phyloP scores from a whole-genome alignment of 2,797 vertebrate genomes.

The Poeciliopsis paucimaculata region DNA sequence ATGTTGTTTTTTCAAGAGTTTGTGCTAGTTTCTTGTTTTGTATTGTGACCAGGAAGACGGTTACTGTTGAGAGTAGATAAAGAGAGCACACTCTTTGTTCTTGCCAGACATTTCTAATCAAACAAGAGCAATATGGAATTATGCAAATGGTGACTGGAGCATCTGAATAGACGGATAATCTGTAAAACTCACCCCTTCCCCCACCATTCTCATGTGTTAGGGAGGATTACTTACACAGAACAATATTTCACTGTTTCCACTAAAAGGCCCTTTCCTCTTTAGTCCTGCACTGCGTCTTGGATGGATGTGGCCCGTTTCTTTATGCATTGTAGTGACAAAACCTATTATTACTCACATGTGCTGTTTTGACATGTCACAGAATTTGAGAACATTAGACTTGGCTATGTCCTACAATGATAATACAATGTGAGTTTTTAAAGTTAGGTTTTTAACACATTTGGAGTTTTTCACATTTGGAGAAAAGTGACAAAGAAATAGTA shows the following conservation, averaged over 20 bases:
- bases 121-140: slow-evolving; percentile 13
- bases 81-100: background rate
- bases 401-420: background rate
- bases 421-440: background rate
- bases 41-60: background rate
- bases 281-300: background rate
- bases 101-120: background rate
- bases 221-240: background rate
- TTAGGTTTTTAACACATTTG: background rate
- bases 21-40: background rate
- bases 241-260: background rate
- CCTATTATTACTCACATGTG: background rate
- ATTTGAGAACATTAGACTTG: background rate
- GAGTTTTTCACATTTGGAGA: background rate
- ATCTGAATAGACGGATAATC: background rate
- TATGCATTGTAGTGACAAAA: background rate
- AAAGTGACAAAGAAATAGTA: too few relatives aligned
- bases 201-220: background rate
- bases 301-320: background rate
- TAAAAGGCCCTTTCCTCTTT: background rate
- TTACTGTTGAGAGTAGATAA: background rate
- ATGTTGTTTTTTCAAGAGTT: background rate
- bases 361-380: background rate
- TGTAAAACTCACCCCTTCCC: background rate
- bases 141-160: slow-evolving; percentile 4